Conservation (phyloP, 2,888 invertebrate species). For the Limnephilus marmoratus region DNA sequence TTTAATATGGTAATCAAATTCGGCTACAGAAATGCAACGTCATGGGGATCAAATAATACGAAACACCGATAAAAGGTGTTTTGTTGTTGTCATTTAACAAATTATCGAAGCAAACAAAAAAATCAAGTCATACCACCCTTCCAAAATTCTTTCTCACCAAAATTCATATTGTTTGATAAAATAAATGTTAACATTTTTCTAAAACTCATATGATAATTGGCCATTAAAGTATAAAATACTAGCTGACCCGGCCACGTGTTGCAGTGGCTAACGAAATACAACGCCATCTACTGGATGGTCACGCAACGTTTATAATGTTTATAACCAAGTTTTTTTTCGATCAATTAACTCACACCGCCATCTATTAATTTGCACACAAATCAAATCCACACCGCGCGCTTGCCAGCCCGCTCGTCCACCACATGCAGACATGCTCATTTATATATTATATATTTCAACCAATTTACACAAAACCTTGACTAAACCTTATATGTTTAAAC, state of each 20-base stretch:
- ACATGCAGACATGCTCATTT: no score
- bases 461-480: no score
- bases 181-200: neutral
- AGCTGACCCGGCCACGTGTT: neutral
- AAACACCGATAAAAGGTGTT: neutral
- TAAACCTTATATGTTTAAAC: no score
- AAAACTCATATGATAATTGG: neutral
- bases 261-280: no score
- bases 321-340: no score
- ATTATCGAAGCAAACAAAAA: neutral
- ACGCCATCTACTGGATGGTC: no score
- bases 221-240: neutral
- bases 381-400: no score
- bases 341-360: no score
- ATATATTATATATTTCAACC: no score
- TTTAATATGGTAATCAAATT: constrained; percentile 26
- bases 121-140: neutral
- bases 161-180: neutral
- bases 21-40: constrained; percentile 14
- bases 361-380: no score
- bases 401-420: no score
- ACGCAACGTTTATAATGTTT: no score
- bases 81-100: neutral
- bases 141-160: neutral
- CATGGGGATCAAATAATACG: neutral